A percentile compares a stretch with the other conserved stretches of the same genome.
Conservation (phyloP, 1,140 invertebrate species). For the Gryllus bimaculatus region DNA sequence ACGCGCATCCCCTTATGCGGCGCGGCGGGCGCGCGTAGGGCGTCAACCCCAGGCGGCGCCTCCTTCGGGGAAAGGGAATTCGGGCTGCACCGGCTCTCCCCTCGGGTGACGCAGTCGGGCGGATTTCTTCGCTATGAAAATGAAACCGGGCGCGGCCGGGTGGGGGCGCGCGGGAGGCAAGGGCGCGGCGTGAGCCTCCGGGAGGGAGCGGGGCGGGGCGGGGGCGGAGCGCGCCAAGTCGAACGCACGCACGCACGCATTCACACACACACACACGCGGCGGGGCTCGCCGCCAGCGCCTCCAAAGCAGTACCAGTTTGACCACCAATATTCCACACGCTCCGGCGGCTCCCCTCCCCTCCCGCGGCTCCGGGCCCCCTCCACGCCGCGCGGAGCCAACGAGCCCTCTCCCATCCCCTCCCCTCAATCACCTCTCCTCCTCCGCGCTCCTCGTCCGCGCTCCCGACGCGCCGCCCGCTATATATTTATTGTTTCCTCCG, state of each 20-base stretch:
- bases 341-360: no score
- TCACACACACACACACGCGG: background rate
- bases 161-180: background rate
- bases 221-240: background rate
- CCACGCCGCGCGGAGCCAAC: background rate
- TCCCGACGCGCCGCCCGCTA: background rate
- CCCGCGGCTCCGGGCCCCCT: background rate
- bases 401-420: background rate
- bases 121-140: no score
- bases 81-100: no score
- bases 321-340: conserved; percentile 11
- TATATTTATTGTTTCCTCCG: conserved; percentile 6
- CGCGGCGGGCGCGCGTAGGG: no score
- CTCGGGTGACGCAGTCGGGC: no score
- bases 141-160: no score
- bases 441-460: background rate
- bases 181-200: no score
- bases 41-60: no score
- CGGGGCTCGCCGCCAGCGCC: background rate
- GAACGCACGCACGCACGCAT: background rate
- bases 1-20: no score
- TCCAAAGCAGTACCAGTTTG: conserved; percentile 1
- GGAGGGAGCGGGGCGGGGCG: no score
- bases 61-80: no score
- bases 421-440: background rate